phyloP scores from a whole-genome alignment of 1,140 invertebrate genomes.

The Theocolax elegans region DNA sequence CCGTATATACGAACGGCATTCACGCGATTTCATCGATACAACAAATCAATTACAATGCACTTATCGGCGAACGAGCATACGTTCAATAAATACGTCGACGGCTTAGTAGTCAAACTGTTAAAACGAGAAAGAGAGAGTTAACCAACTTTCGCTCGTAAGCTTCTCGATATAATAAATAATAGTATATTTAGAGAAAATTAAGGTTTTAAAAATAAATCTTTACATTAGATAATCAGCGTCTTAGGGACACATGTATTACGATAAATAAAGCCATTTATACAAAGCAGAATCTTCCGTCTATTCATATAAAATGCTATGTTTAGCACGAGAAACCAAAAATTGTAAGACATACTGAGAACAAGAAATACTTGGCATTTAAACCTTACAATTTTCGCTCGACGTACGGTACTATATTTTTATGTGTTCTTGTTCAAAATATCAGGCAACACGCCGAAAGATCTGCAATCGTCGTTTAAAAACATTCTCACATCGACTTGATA shows the following conservation, averaged over 20 bases:
- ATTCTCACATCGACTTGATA: conserved; percentile 27
- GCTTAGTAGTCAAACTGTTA: conserved; percentile 31
- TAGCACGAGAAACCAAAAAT: conserved; percentile 39
- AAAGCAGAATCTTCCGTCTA: conserved; percentile 52
- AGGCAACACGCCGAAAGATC: conserved; percentile 25
- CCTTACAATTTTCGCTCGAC: conserved; percentile 9
- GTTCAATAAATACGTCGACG: neutral
- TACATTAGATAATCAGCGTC: conserved; percentile 26
- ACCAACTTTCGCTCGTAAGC: conserved; percentile 45
- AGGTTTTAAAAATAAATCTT: conserved; percentile 25
- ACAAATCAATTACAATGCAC: conserved; percentile 14
- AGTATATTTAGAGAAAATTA: conserved; percentile 26
- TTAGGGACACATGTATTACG: neutral
- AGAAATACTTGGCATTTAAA: conserved; percentile 19
- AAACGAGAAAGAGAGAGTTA: conserved; percentile 37
- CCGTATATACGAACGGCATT: neutral
- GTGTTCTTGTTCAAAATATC: conserved; percentile 28
- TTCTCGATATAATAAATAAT: conserved; percentile 40
- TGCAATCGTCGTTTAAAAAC: conserved; percentile 27
- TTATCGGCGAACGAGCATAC: neutral
- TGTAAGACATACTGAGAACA: conserved; percentile 22
- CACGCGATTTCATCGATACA: conserved; percentile 5
- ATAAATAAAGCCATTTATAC: conserved; percentile 61
- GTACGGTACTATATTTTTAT: conserved; percentile 10
- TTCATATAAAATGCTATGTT: conserved; percentile 48